Evolutionary conservation across 2,888 invertebrate species (phyloP).

Genomic region (Hyposoter dolosus): DNA sequence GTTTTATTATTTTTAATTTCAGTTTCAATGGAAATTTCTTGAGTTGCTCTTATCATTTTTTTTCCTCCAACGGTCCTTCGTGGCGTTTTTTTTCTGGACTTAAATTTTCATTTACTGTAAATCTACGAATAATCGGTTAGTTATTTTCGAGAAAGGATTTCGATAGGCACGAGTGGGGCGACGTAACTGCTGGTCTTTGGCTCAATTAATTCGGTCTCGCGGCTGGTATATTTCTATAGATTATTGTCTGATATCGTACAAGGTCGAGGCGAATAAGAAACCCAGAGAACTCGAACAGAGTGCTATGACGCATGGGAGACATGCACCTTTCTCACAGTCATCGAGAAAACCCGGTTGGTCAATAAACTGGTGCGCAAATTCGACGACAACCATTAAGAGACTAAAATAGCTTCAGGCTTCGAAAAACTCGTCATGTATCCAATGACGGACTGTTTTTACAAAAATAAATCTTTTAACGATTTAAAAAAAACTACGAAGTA

Average conservation of each 20-base stretch:
- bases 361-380: slow-evolving; percentile 49
- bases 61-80: too few species aligned
- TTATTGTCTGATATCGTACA: slow-evolving; percentile 37
- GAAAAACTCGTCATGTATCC: not conserved
- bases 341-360: slow-evolving; percentile 16
- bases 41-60: too few species aligned
- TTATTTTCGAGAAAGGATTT: not conserved
- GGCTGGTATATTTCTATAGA: not conserved
- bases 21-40: too few species aligned
- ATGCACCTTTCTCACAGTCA: slow-evolving; percentile 35
- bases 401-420: not conserved
- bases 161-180: not conserved
- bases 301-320: slow-evolving; percentile 57
- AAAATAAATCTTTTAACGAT: not conserved
- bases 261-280: slow-evolving; percentile 46
- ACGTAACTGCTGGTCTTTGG: slow-evolving; percentile 12
- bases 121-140: not conserved
- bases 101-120: not conserved
- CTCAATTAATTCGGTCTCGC: slow-evolving; percentile 32
- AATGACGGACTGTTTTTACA: not conserved
- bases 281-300: slow-evolving; percentile 19
- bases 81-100: not conserved
- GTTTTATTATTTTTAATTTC: too few species aligned
- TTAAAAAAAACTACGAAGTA: too few species aligned
- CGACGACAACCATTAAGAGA: not conserved